Evolutionary conservation across 2,888 invertebrate species (phyloP), one percentile per base, ranked within the genome.

Genomic region (Ectemnius continuus): DNA sequence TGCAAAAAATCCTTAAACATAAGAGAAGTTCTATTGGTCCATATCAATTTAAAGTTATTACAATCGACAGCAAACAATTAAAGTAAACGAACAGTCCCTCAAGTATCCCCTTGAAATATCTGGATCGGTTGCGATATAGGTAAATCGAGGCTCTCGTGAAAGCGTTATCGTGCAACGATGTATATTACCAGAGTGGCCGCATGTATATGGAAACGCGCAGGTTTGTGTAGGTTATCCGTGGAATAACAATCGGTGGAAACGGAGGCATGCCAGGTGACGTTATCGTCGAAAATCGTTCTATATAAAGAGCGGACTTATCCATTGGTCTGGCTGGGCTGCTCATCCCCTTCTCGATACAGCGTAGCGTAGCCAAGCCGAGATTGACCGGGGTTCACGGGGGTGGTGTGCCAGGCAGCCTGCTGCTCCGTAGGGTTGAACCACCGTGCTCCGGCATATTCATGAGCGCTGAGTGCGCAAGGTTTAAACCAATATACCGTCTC

Each of bases 381-480:
- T 86, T 87, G 86, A 86, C 87, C 86, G 79, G 79, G 83, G 77
- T 75, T 82, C 71, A 71, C 80, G 67, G 83, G 82, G 81, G 80
- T 68, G 84, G 70, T 78, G 81, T 47, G 82, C 85, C 52, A 52
- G 52, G 85, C 52, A 52, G 52, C 8, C 52, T 52, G 64, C 83
- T 82, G 73, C 85, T 82, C 56, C 84, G 85, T 81, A 80, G 78
- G 80, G 81, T 83, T 79, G 82, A 86, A 85, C 83, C 82, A 79
- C 84, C 88, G 88, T 88, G 88, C 86, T 81, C 79, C 82, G 75
- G 88, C 88, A 88, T 87, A 88, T 88, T 88, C 88, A 88, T 87
- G 87, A 88, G 88, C 81, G 87, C 88, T 88, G 88, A 88, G 88
- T 88, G 86, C 84, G 88, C 88, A 84, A 80, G 83, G 88, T 85